Evolutionary conservation across 2,888 invertebrate species (phyloP), one percentile per base, ranked within the genome.

Genomic region (Panopea generosa): DNA sequence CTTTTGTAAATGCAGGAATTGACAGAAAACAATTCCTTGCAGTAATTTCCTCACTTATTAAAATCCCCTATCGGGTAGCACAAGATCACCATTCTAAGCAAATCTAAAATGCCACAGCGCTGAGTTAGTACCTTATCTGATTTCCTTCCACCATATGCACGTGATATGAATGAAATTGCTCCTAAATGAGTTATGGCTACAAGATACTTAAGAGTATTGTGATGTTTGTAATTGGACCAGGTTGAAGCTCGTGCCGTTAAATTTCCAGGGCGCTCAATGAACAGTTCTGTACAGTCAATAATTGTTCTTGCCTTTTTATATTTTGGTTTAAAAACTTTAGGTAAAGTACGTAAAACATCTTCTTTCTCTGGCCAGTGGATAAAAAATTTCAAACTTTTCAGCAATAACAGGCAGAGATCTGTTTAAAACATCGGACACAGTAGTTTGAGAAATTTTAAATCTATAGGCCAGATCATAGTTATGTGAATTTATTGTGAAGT

Each of bases 51-150:
- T 83, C 75, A 16, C 77, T 33, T 2, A 83, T 33, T 11, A n/a
- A n/a, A n/a, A n/a, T n/a, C n/a, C n/a, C n/a, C n/a, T n/a, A n/a
- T n/a, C n/a, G n/a, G n/a, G n/a, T n/a, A n/a, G n/a, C n/a, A n/a
- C n/a, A n/a, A n/a, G n/a, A n/a, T n/a, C n/a, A n/a, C n/a, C n/a
- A n/a, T n/a, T n/a, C n/a, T n/a, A n/a, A n/a, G n/a, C n/a, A n/a
- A n/a, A n/a, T n/a, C n/a, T n/a, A n/a, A n/a, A n/a, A 77, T 78
- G 47, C 82, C 82, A 6, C 74, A 75, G 11, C 81, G 29, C 22
- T 84, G 81, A 9, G 78, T 82, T n/a, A 84, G 49, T 43, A 84
- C 72, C 49, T 81, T 74, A 53, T 84, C 82, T 2, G 82, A 82
- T 1, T 52, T 83, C 20, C 82, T 40, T 14, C 84, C 82, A 20